A percentile compares a stretch with the other conserved stretches of the same genome.
phyloP scores from a whole-genome alignment of 1,140 invertebrate genomes.

The Amphibalanus amphitrite region DNA sequence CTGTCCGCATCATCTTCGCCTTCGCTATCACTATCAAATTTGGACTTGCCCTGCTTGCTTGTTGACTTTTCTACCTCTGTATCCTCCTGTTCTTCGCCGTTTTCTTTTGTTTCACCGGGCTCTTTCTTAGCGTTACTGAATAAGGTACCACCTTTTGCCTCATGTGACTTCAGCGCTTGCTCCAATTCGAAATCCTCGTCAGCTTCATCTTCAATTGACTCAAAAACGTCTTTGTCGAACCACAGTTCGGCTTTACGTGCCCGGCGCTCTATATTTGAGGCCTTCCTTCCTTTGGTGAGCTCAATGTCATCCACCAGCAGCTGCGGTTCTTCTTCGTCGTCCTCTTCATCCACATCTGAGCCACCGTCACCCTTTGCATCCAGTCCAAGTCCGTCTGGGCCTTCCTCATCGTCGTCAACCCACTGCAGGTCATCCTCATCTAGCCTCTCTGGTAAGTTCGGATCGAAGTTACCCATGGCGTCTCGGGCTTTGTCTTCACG shows the following conservation, averaged over 20 bases:
- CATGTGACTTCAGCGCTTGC: constrained; percentile 16
- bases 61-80: constrained; percentile 3
- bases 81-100: constrained; percentile 13
- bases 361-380: background rate
- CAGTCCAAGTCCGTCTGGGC: background rate
- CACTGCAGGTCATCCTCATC: background rate
- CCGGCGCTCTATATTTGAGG: background rate
- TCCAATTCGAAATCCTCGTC: constrained; percentile 71
- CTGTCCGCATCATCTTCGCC: constrained; percentile 41
- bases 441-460: background rate
- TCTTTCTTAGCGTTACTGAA: background rate
- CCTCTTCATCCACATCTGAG: background rate
- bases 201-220: constrained; percentile 55
- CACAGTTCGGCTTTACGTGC: background rate
- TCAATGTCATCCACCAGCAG: constrained; percentile 3
- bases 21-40: constrained; percentile 16
- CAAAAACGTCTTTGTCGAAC: constrained; percentile 47
- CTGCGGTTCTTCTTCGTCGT: background rate
- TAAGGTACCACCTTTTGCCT: constrained; percentile 7
- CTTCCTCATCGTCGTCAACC: background rate
- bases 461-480: background rate
- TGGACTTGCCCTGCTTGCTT: constrained; percentile 19
- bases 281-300: background rate
- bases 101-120: constrained; percentile 10
- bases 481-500: background rate